phyloP scores from a whole-genome alignment of 2,888 invertebrate species.

The Drosophila kambysellisi region DNA sequence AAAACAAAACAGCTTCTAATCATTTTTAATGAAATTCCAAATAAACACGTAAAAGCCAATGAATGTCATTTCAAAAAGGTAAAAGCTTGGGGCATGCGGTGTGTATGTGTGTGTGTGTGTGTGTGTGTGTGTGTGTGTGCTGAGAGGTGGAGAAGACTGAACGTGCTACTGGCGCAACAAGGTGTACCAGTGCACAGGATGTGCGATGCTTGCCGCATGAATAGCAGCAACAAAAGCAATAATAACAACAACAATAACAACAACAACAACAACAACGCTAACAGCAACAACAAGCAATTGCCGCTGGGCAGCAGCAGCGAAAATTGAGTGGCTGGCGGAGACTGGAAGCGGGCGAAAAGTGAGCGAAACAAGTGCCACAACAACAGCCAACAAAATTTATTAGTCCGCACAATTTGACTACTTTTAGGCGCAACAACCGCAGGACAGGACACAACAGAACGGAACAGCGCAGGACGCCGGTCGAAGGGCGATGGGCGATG shows the following conservation, averaged over 20 bases:
- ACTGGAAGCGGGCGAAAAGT: constrained; percentile 47
- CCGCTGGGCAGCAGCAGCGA: constrained; percentile 70
- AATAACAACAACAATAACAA: constrained; percentile 35
- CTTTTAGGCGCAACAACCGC: constrained; percentile 81
- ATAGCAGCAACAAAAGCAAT: constrained; percentile 55
- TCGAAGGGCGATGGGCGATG: not conserved
- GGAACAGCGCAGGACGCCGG: constrained; percentile 32
- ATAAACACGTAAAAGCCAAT: constrained; percentile 81
- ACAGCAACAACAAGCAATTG: constrained; percentile 62
- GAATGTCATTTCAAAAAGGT: constrained; percentile 81
- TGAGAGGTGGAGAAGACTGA: constrained; percentile 15
- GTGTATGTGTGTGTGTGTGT: not conserved
- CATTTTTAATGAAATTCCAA: constrained; percentile 81
- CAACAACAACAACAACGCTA: constrained; percentile 30
- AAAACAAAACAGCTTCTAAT: constrained; percentile 80
- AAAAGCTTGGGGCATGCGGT: constrained; percentile 73
- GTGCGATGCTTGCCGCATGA: constrained; percentile 72
- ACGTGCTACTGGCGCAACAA: constrained; percentile 67
- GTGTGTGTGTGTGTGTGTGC: not conserved
- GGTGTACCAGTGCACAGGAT: constrained; percentile 59
- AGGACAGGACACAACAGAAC: constrained; percentile 52
- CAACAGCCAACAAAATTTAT: constrained; percentile 79
- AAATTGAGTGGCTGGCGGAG: constrained; percentile 74
- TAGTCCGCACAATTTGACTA: constrained; percentile 80
- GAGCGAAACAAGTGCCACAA: constrained; percentile 73